A percentile compares a stretch with the other conserved stretches of the same genome.
These are phyloP conservation scores for Poicephalus meyeri DNA, from an alignment of 2,113 vertebrate species.

Conservation along the genomic window DNA sequence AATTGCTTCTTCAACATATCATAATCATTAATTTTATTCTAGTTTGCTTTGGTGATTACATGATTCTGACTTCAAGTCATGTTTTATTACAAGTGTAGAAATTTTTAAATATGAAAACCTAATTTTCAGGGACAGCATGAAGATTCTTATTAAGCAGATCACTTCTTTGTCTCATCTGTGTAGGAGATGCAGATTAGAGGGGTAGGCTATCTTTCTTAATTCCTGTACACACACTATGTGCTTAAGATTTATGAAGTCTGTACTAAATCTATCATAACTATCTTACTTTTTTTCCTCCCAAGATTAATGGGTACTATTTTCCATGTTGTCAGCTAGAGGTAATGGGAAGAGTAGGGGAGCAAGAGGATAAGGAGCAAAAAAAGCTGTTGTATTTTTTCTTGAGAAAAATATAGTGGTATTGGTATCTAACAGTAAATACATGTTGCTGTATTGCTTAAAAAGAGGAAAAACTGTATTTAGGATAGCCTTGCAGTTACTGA, in stretches of 20 bases:
- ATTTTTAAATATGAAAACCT: conserved; percentile 68
- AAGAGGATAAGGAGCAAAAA: conserved; percentile 40
- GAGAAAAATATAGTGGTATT: conserved; percentile 4
- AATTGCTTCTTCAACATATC: conserved; percentile 44
- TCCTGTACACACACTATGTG: background rate
- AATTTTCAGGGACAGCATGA: conserved; percentile 70
- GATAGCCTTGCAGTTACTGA: background rate
- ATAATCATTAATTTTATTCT: conserved; percentile 29
- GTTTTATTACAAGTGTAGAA: conserved; percentile 45
- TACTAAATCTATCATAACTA: conserved; percentile 55
- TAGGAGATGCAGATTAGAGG: conserved; percentile 75
- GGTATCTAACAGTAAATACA: background rate
- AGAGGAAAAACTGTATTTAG: conserved; percentile 20
- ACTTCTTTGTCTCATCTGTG: conserved; percentile 42
- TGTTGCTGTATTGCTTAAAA: background rate
- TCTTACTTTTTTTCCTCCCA: conserved; percentile 14
- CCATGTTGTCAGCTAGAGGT: conserved; percentile 53
- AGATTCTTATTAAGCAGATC: background rate
- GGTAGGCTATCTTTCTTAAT: conserved; percentile 67
- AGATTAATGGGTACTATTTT: conserved; percentile 60
- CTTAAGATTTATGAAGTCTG: conserved; percentile 68
- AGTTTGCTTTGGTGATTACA: conserved; percentile 41
- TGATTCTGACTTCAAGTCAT: conserved; percentile 53
- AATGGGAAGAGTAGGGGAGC: conserved; percentile 8
- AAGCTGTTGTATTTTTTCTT: conserved; percentile 34